Evolutionary conservation across 2,888 invertebrate species (phyloP).

Genomic region (Mesorhabditis sp.): DNA sequence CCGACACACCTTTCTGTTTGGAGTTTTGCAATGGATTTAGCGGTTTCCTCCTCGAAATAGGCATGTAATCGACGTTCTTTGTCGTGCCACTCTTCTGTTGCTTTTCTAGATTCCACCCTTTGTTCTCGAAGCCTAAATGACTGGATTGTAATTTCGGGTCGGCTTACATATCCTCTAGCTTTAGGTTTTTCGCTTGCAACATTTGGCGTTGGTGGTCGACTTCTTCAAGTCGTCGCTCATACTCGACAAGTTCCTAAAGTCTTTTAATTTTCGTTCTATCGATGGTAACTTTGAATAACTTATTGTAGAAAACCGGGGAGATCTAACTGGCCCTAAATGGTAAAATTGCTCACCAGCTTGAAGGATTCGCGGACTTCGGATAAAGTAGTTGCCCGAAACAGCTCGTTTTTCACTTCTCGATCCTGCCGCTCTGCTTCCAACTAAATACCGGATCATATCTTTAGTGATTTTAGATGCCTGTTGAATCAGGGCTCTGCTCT

Average conservation of each 20-base stretch:
- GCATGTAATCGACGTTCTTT: background rate
- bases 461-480: background rate
- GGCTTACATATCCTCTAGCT: conserved; percentile 1
- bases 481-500: conserved; percentile 1
- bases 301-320: too few relatives aligned
- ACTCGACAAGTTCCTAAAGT: background rate
- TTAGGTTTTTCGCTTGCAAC: background rate
- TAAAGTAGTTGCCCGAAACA: background rate
- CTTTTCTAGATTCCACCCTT: too few relatives aligned
- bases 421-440: background rate
- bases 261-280: background rate
- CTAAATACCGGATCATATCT: background rate
- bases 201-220: background rate
- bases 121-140: background rate
- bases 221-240: background rate
- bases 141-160: background rate
- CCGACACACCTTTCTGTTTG: background rate
- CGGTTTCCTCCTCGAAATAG: background rate
- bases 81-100: background rate
- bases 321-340: too few relatives aligned
- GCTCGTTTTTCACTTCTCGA: background rate
- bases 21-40: background rate
- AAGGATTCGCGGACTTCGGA: background rate
- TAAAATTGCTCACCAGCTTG: background rate
- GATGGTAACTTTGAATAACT: too few relatives aligned